These are phyloP conservation scores for Ailuropoda melanoleuca DNA, from an alignment of 2,113 vertebrate species.

Conservation along the genomic window DNA sequence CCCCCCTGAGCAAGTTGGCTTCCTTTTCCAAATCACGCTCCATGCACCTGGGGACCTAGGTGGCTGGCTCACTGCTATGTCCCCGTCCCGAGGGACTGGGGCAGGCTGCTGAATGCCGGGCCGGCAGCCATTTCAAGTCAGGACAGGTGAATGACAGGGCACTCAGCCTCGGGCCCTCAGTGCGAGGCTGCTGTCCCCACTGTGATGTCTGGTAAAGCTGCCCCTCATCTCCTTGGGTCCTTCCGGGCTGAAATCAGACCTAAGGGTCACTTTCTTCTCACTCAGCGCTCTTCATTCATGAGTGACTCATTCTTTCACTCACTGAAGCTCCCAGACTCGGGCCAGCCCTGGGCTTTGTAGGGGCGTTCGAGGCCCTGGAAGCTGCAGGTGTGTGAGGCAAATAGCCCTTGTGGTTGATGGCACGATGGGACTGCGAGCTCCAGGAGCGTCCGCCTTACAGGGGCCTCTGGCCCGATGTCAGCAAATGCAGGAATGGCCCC, in stretches of 20 bases:
- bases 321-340: not conserved
- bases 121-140: accelerated
- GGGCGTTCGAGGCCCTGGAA: accelerated
- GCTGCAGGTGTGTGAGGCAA: too few species aligned
- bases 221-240: not conserved
- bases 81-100: not conserved
- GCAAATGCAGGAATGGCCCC: accelerated
- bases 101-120: not conserved
- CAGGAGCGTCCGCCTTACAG: accelerated
- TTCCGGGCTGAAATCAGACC: not conserved
- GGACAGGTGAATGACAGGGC: not conserved
- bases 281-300: not conserved
- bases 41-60: not conserved
- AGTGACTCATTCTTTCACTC: not conserved
- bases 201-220: accelerated
- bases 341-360: not conserved
- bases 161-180: accelerated
- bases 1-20: accelerated
- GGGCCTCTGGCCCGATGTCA: not conserved
- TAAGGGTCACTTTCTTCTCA: not conserved
- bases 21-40: not conserved
- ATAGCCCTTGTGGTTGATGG: accelerated
- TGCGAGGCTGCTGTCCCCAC: too few species aligned
- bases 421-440: accelerated
- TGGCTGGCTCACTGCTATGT: not conserved